A percentile compares a stretch with the other conserved stretches of the same genome.
Conservation (phyloP, 1,140 invertebrate species). For the Papilio dardanus region DNA sequence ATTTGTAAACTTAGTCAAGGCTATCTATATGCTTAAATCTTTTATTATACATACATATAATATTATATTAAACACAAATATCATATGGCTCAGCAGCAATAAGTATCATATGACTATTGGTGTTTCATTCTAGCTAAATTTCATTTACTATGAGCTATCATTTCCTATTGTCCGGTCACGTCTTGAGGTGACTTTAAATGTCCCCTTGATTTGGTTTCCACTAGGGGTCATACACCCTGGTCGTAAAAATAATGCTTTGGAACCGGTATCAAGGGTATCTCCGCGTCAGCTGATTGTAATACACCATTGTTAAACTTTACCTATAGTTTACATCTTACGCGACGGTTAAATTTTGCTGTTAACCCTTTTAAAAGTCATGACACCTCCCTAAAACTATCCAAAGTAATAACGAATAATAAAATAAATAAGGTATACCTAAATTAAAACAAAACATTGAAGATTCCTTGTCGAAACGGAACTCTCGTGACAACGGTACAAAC, state of each 20-base stretch:
- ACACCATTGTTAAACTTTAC: slow-evolving; percentile 23
- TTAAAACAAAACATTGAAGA: slow-evolving; percentile 52
- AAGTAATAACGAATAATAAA: slow-evolving; percentile 36
- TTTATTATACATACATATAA: not conserved
- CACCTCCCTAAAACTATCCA: slow-evolving; percentile 37
- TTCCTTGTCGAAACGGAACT: slow-evolving; percentile 61
- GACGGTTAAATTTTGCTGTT: not conserved
- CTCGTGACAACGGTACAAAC: slow-evolving; percentile 65
- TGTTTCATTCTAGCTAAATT: slow-evolving; percentile 39
- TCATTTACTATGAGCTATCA: slow-evolving; percentile 35
- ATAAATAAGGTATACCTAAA: slow-evolving; percentile 42
- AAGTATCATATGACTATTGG: not conserved
- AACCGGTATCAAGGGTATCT: slow-evolving; percentile 72
- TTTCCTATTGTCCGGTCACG: slow-evolving; percentile 59
- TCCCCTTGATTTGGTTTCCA: slow-evolving; percentile 80
- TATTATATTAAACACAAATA: not conserved
- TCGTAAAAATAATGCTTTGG: slow-evolving; percentile 61
- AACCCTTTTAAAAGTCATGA: slow-evolving; percentile 6
- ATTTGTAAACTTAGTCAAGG: not conserved
- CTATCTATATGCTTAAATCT: slow-evolving; percentile 22
- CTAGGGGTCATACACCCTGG: slow-evolving; percentile 77
- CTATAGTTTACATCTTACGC: slow-evolving; percentile 20
- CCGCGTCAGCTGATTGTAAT: slow-evolving; percentile 42
- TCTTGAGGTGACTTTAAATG: slow-evolving; percentile 72
- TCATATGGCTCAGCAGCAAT: not conserved